Evolutionary conservation across 2,888 invertebrate species (phyloP).

Genomic region (Ferdinandea cuprea): DNA sequence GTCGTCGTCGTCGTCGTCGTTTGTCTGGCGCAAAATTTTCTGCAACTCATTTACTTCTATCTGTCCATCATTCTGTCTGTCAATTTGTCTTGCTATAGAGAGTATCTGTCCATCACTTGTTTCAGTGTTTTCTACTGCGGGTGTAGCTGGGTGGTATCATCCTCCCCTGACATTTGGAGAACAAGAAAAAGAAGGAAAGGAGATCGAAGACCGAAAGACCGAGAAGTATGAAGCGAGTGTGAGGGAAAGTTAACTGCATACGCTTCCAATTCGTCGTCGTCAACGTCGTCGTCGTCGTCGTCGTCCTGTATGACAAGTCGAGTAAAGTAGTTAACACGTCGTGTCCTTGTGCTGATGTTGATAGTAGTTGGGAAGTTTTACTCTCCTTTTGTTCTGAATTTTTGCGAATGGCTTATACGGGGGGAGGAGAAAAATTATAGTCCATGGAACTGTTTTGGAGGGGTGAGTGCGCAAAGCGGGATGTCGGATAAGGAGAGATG

Average conservation of each 20-base stretch:
- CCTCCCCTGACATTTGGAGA: slow-evolving; percentile 49
- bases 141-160: slow-evolving; percentile 17
- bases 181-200: slow-evolving; percentile 56
- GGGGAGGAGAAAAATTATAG: slow-evolving; percentile 25
- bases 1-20: slow-evolving; percentile 31
- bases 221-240: not conserved
- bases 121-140: slow-evolving; percentile 44
- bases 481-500: not conserved
- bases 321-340: slow-evolving; percentile 72
- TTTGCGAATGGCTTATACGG: slow-evolving; percentile 24
- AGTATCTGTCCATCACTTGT: slow-evolving; percentile 74
- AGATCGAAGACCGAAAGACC: slow-evolving; percentile 48
- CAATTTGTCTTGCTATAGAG: slow-evolving; percentile 80
- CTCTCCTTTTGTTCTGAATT: slow-evolving; percentile 44
- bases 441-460: no score
- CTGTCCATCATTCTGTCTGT: slow-evolving; percentile 83
- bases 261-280: slow-evolving; percentile 67
- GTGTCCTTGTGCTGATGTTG: slow-evolving; percentile 48
- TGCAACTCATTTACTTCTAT: slow-evolving; percentile 83
- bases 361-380: slow-evolving; percentile 12
- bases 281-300: no score
- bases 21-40: slow-evolving; percentile 76
- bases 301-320: slow-evolving; percentile 68
- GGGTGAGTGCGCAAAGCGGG: no score
- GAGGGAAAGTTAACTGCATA: slow-evolving; percentile 70